Conservation (phyloP, 2,113 vertebrate genomes). For the Muscicapa adusta region DNA sequence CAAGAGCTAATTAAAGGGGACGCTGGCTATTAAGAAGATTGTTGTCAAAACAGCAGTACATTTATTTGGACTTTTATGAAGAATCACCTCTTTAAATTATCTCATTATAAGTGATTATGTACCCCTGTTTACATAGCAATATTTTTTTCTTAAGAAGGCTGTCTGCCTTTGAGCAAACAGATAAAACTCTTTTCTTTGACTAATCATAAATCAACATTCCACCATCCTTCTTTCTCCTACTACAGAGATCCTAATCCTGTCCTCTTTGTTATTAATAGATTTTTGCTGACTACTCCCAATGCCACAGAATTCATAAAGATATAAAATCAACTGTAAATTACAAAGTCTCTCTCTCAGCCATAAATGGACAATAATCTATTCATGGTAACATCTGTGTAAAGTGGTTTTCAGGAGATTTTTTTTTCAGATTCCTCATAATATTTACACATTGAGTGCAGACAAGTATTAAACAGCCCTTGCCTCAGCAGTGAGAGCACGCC, state of each 20-base stretch:
- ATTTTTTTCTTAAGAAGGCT: slow-evolving; percentile 2
- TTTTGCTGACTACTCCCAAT: slow-evolving; percentile 5
- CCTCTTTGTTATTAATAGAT: slow-evolving; percentile 3
- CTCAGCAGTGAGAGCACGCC: accelerated
- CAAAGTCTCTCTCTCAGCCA: not conserved
- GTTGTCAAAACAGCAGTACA: not conserved
- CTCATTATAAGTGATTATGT: not conserved
- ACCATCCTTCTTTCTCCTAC: not conserved
- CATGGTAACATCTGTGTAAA: not conserved
- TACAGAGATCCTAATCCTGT: not conserved
- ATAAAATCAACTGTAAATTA: slow-evolving; percentile 17
- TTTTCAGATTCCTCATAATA: slow-evolving; percentile 39
- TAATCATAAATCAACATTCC: not conserved
- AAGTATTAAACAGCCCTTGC: slow-evolving; percentile 9
- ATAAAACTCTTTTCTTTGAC: not conserved
- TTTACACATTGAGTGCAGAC: slow-evolving; percentile 6
- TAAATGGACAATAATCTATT: slow-evolving; percentile 49
- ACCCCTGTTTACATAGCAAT: not conserved
- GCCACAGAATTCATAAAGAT: not conserved
- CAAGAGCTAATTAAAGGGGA: not conserved
- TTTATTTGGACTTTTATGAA: not conserved
- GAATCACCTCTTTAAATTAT: not conserved
- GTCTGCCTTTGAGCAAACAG: not conserved
- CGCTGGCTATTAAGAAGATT: not conserved
- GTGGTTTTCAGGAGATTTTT: not conserved